Base-by-base conservation (phyloP, 1,140 invertebrate species). In the Drosophila cardini region DNA sequence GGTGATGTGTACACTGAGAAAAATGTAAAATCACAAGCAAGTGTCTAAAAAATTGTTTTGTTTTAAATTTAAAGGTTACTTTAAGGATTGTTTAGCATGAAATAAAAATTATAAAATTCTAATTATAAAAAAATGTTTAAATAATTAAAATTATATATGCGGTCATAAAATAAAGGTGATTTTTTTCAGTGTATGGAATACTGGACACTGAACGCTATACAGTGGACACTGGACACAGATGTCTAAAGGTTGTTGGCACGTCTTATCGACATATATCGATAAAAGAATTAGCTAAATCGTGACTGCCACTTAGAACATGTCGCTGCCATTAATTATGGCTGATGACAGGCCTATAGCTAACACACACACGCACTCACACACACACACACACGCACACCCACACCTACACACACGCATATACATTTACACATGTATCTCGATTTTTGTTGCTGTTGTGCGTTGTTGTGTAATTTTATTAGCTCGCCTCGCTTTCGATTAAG, bases 261-360 rank as follows among this genome's bases (percentile, higher is more conserved):
- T 86, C 83, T 83, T 79, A 86, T 87, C 84, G 84, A 87, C 84
- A 89, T 89, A 80, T 89, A 89, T 89, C 84, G 84, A 89, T 89
- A 89, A 89, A 89, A 89, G 84, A 89, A 89, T 89, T 89, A 89
- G 71, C 84, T 84, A 81, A 90, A 90, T 91, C 90, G 90, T 91
- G 90, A 90, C 90, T 85, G 74, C 73, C 68, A 75, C 74, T 75
- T 76, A 57, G 82, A 80, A 84, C 90, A 91, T 91, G 90, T 91
- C 90, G 82, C 77, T 79, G 71, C 80, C 90, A 91, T 91, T 91
- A 91, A 91, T 91, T 91, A 91, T 91, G 90, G 70, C 76, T 65
- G 79, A 76, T 77, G 83, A 82, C 83, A 83, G 58, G 76, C 77
- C 69, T 32, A 58, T 26, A 61, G 56, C 16, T 36, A 45, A 75